Evolutionary conservation across 2,113 vertebrate genomes (phyloP).

Genomic region (Pollimyrus isidori): DNA sequence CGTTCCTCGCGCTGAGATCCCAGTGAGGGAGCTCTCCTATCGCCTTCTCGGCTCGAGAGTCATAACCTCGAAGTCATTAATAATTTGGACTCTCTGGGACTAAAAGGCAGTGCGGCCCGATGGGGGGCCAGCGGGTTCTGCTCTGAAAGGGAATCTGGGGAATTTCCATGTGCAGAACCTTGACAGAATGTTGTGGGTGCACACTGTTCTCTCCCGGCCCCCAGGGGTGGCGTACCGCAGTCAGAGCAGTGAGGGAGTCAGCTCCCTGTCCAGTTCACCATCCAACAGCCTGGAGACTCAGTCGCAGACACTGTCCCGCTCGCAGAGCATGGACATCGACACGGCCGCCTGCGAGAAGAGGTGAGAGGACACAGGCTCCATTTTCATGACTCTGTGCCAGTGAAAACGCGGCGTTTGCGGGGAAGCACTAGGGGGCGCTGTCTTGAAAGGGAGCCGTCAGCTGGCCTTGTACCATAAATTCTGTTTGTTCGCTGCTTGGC

Average conservation of each 20-base stretch:
- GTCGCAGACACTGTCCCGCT: conserved; percentile 92
- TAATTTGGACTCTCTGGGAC: not conserved
- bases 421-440: not conserved
- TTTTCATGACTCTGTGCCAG: not conserved
- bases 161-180: not conserved
- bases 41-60: not conserved
- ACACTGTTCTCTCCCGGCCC: not conserved
- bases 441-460: not conserved
- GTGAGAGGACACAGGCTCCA: conserved; percentile 49
- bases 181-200: not conserved
- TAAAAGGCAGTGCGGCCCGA: not conserved
- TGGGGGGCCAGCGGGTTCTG: not conserved
- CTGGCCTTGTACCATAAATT: not conserved
- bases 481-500: not conserved
- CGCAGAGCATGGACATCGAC: conserved; percentile 99
- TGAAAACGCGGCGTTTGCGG: not conserved
- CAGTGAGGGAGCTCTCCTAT: not conserved
- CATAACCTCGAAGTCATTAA: not conserved
- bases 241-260: conserved; percentile 98
- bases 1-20: not conserved
- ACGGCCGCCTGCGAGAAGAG: conserved; percentile 97
- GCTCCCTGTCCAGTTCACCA: conserved; percentile 96
- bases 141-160: not conserved
- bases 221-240: conserved; percentile 89
- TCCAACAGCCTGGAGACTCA: conserved; percentile 98